Conservation (phyloP, 2,888 invertebrate species). For the Liposcelis brunnea region DNA sequence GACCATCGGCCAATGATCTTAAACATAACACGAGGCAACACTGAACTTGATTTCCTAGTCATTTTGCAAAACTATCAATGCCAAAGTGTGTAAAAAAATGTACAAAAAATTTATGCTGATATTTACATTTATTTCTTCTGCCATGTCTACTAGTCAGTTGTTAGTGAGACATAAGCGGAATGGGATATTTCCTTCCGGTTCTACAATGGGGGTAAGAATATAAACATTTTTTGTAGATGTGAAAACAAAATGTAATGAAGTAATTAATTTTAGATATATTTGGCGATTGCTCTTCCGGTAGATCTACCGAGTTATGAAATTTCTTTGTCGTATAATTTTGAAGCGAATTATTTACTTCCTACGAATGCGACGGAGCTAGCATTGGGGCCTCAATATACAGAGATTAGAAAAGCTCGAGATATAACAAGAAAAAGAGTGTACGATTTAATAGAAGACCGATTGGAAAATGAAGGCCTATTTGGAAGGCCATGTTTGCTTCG, state of each 20-base stretch:
- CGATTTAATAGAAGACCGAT: not conserved
- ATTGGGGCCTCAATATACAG: not conserved
- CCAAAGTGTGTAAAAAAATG: no score
- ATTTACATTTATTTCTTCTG: no score
- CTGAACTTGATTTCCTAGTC: no score
- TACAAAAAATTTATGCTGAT: no score
- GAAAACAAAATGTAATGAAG: constrained; percentile 18
- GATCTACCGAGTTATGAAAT: constrained; percentile 19
- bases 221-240: not conserved
- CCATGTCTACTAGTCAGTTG: no score
- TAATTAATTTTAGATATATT: constrained; percentile 17
- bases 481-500: constrained; percentile 48
- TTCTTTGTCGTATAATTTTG: constrained; percentile 21
- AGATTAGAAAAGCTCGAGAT: constrained; percentile 1
- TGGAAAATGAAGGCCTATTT: constrained; percentile 39
- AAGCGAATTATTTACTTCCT: constrained; percentile 22
- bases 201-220: constrained; percentile 18
- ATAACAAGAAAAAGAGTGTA: constrained; percentile 5
- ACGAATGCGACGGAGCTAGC: constrained; percentile 19
- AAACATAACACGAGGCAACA: no score
- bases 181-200: constrained; percentile 17
- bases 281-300: constrained; percentile 20
- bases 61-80: no score
- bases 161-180: constrained; percentile 15
- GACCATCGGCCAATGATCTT: no score